Evolutionary conservation across 2,888 invertebrate species (phyloP).

Genomic region (Empis livida): DNA sequence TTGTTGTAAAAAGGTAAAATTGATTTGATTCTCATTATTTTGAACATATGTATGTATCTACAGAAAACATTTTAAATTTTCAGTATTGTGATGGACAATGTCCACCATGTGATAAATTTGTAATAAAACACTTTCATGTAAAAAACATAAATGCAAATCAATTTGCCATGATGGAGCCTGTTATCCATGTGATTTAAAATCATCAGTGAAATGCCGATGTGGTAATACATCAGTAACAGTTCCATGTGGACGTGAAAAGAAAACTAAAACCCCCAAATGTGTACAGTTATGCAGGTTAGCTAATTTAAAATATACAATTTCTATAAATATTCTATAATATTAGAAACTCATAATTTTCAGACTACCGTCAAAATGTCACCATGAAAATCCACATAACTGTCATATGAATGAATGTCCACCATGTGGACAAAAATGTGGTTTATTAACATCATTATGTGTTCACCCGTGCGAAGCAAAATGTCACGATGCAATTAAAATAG

Average conservation of each 20-base stretch:
- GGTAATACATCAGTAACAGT: constrained; percentile 64
- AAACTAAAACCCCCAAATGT: constrained; percentile 70
- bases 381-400: constrained; percentile 64
- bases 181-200: constrained; percentile 54
- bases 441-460: constrained; percentile 27
- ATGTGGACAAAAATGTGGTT: constrained; percentile 62
- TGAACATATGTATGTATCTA: too few relatives aligned
- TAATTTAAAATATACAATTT: neutral
- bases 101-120: constrained; percentile 75
- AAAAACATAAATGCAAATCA: constrained; percentile 71
- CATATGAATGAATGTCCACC: constrained; percentile 76
- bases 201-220: constrained; percentile 58
- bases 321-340: too few relatives aligned
- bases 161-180: constrained; percentile 68
- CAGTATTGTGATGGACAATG: constrained; percentile 78
- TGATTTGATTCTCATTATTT: neutral
- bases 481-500: constrained; percentile 59
- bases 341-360: too few relatives aligned
- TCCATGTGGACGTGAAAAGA: constrained; percentile 72
- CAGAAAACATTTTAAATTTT: constrained; percentile 1
- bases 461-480: constrained; percentile 63
- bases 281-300: constrained; percentile 52
- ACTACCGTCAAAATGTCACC: constrained; percentile 74
- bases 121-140: constrained; percentile 68
- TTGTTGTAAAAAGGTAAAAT: constrained; percentile 65